Conservation (phyloP, 2,797 vertebrate species). For the Tapera naevia region DNA sequence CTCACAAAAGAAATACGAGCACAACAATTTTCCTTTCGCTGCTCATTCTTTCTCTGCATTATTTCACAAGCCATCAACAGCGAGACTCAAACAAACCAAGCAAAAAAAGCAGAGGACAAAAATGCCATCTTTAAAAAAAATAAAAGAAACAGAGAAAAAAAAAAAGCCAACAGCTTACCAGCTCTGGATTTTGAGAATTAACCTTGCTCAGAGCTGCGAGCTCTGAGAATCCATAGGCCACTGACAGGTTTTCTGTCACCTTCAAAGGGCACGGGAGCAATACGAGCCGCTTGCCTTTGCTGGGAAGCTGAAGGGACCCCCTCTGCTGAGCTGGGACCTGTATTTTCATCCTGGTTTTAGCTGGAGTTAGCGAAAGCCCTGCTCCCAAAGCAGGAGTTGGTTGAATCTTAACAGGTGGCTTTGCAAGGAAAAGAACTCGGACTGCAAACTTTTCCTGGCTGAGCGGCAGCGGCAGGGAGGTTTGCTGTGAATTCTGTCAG, state of each 20-base stretch:
- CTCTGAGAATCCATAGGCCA: background rate
- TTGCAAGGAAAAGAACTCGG: background rate
- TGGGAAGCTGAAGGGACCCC: background rate
- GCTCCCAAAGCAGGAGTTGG: background rate
- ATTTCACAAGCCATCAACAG: background rate
- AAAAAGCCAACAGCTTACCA: background rate
- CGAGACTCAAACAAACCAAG: background rate
- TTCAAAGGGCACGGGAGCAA: background rate
- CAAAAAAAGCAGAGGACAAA: background rate
- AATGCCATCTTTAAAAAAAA: background rate
- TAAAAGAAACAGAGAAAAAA: no score
- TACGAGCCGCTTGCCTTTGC: fast-evolving
- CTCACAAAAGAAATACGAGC: background rate
- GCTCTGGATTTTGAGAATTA: background rate
- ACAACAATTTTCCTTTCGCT: background rate
- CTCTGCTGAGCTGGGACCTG: background rate
- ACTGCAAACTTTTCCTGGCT: conserved; percentile 22
- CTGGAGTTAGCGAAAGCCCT: fast-evolving
- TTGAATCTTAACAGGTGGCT: conserved; percentile 33
- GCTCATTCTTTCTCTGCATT: background rate
- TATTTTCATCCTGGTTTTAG: background rate
- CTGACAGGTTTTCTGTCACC: background rate
- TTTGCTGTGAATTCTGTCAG: conserved; percentile 31
- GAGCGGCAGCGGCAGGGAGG: conserved; percentile 1
- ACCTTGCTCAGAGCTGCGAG: background rate